Conservation (phyloP, 1,140 invertebrate species). For the Adelges cooleyi region DNA sequence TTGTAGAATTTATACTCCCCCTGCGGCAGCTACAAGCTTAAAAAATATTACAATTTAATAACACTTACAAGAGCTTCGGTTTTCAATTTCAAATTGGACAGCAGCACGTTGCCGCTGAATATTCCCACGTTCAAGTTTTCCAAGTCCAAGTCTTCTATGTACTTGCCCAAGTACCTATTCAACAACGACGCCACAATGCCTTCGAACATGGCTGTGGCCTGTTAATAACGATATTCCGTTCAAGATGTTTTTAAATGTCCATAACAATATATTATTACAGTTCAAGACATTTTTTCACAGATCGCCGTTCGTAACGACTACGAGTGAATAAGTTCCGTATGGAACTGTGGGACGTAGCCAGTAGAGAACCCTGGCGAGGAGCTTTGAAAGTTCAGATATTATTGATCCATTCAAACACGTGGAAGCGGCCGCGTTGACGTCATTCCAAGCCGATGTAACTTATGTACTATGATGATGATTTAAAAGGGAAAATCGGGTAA, state of each 20-base stretch:
- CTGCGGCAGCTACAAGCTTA: too few species aligned
- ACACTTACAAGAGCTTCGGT: constrained; percentile 61
- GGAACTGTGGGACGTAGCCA: not conserved
- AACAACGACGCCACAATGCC: constrained; percentile 62
- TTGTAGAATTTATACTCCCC: too few species aligned
- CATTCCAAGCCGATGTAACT: constrained; percentile 9
- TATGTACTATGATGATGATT: too few species aligned
- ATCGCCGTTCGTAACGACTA: not conserved
- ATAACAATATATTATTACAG: too few species aligned
- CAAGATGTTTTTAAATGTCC: too few species aligned
- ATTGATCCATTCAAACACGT: constrained; percentile 25
- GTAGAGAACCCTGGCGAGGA: constrained; percentile 13
- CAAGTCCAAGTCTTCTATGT: constrained; percentile 67
- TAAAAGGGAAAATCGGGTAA: too few species aligned
- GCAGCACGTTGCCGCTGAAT: constrained; percentile 64
- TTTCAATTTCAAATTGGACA: constrained; percentile 63
- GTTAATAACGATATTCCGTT: not conserved
- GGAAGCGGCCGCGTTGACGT: constrained; percentile 16
- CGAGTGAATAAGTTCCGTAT: constrained; percentile 17
- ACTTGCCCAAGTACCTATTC: constrained; percentile 67
- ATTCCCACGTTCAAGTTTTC: constrained; percentile 72
- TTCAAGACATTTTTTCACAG: too few species aligned
- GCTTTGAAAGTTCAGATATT: constrained; percentile 10
- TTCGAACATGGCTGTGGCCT: constrained; percentile 53
- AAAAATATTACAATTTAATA: too few species aligned